phyloP scores from a whole-genome alignment of 2,888 invertebrate species.

The Silvanus unidentatus region DNA sequence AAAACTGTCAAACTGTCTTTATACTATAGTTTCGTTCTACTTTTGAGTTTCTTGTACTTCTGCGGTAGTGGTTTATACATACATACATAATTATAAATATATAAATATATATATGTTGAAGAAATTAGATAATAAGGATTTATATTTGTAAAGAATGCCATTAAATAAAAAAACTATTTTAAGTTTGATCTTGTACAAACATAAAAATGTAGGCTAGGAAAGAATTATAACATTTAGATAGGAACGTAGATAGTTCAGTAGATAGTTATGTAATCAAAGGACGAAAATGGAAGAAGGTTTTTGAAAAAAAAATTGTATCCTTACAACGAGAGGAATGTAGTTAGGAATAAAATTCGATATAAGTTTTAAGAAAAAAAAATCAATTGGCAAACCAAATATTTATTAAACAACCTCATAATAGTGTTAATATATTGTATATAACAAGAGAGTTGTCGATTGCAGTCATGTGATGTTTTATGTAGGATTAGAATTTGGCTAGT shows the following conservation, averaged over 20 bases:
- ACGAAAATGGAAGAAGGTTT: constrained; percentile 22
- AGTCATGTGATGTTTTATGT: constrained; percentile 32
- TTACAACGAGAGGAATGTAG: not conserved
- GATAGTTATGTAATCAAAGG: constrained; percentile 34
- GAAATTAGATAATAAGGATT: constrained; percentile 35
- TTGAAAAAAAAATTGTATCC: not conserved
- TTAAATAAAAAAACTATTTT: constrained; percentile 21
- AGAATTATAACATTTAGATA: constrained; percentile 21
- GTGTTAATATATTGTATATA: constrained; percentile 42
- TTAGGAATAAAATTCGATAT: not conserved
- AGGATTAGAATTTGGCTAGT: constrained; percentile 25
- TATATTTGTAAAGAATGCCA: constrained; percentile 41
- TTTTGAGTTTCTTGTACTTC: no score
- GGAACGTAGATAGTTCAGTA: constrained; percentile 29
- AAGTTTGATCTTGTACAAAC: constrained; percentile 35
- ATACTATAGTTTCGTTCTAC: no score
- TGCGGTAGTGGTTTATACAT: constrained; percentile 34
- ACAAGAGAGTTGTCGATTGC: constrained; percentile 32
- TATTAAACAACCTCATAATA: not conserved
- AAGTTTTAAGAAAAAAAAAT: constrained; percentile 6
- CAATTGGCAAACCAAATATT: no score
- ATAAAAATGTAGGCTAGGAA: constrained; percentile 27
- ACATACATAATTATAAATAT: no score
- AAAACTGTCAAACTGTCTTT: no score
- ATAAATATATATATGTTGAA: constrained; percentile 6